These are phyloP conservation scores for Lochmaea capreae DNA, from an alignment of 2,888 invertebrate genomes.

Conservation along the genomic window DNA sequence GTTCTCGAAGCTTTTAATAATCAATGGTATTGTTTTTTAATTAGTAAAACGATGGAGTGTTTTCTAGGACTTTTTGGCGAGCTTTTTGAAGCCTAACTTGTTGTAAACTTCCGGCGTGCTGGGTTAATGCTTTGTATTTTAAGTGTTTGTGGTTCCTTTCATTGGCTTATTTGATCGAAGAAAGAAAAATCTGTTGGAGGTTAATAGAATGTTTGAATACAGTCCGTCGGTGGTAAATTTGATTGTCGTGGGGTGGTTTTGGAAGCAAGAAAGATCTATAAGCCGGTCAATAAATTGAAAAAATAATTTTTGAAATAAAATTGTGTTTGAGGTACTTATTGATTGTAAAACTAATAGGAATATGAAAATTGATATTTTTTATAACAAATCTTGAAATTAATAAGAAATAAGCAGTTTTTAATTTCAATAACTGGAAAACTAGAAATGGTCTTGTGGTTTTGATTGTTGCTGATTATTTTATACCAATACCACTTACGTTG, in stretches of 20 bases:
- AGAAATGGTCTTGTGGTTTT: too few species aligned
- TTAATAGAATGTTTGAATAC: constrained; percentile 34
- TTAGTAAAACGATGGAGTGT: constrained; percentile 43
- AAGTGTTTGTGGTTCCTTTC: constrained; percentile 39
- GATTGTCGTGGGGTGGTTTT: not conserved
- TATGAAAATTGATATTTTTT: too few species aligned
- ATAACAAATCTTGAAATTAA: too few species aligned
- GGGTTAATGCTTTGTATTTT: constrained; percentile 33
- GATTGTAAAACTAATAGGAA: too few species aligned
- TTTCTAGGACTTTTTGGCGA: constrained; percentile 48
- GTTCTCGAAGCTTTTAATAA: constrained; percentile 20
- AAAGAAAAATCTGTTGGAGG: constrained; percentile 32
- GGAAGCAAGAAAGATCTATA: too few species aligned
- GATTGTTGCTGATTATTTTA: too few species aligned
- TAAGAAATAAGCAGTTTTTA: too few species aligned
- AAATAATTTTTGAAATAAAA: too few species aligned
- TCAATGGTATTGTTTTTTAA: constrained; percentile 39
- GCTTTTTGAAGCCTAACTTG: constrained; percentile 47
- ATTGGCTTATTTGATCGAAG: constrained; percentile 32
- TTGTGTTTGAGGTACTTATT: too few species aligned
- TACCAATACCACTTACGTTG: too few species aligned
- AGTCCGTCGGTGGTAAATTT: constrained; percentile 20
- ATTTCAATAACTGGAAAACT: too few species aligned
- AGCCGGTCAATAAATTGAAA: too few species aligned
- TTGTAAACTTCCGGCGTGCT: constrained; percentile 34